Percentiles rank a stretch among this genome's conserved stretches.
These are phyloP conservation scores for Parus major DNA, from an alignment of 2,113 vertebrate genomes.

Conservation along the genomic window DNA sequence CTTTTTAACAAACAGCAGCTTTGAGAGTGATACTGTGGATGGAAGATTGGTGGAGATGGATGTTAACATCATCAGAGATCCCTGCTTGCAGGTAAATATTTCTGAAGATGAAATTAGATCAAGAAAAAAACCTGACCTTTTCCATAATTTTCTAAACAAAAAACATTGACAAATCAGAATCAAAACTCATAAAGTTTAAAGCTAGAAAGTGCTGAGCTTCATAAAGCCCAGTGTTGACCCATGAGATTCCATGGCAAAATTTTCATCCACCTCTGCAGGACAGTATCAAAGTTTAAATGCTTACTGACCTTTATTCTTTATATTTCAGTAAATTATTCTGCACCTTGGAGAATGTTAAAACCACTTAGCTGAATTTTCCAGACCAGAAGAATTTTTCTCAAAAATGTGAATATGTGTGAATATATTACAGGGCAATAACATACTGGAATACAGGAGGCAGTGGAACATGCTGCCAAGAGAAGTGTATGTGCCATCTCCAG, in stretches of 20 bases:
- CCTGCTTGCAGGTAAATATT: neutral
- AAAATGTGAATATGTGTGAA: neutral
- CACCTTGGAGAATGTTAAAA: neutral
- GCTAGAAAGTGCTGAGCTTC: neutral
- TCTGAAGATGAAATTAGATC: neutral
- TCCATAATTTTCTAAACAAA: neutral
- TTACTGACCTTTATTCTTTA: neutral
- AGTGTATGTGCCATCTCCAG: neutral
- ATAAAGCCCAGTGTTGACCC: neutral
- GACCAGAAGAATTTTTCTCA: neutral
- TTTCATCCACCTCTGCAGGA: neutral
- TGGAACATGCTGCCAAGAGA: neutral
- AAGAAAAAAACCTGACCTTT: neutral
- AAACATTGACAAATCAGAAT: neutral
- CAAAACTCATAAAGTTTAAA: neutral
- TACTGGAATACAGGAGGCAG: too few relatives aligned
- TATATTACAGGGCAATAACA: neutral
- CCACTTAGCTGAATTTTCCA: neutral
- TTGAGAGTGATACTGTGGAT: neutral
- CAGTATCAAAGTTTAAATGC: neutral
- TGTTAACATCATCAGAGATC: neutral
- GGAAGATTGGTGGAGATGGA: neutral
- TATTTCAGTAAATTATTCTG: neutral
- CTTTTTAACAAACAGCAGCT: neutral
- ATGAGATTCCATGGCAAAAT: neutral